Conservation (phyloP, 2,888 invertebrate genomes). For the Neocrepidodera transversa region DNA sequence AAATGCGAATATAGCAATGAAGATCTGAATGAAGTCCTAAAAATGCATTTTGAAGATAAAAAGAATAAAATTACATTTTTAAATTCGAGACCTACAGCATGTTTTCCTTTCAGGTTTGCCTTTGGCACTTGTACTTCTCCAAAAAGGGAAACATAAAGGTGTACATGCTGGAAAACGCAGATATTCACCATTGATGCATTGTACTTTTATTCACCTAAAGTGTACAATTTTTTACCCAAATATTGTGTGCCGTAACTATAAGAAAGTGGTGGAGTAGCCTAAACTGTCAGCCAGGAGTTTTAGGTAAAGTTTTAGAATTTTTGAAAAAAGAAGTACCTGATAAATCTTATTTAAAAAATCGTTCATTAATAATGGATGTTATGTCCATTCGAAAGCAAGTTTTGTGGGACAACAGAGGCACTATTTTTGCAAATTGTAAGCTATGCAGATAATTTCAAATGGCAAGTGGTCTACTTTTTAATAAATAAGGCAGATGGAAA, state of each 20-base stretch:
- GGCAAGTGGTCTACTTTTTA: too few relatives aligned
- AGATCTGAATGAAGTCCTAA: conserved; percentile 27
- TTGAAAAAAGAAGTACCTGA: conserved; percentile 32
- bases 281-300: conserved; percentile 41
- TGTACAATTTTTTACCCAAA: conserved; percentile 38
- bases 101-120: conserved; percentile 31
- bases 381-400: too few relatives aligned
- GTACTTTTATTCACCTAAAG: conserved; percentile 41
- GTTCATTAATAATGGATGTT: conserved; percentile 32
- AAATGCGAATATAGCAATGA: conserved; percentile 30
- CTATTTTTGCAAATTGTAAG: too few relatives aligned
- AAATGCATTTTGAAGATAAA: conserved; percentile 37
- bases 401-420: too few relatives aligned
- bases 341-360: conserved; percentile 33
- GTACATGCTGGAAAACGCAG: conserved; percentile 14
- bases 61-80: conserved; percentile 24
- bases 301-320: conserved; percentile 36
- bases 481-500: too few relatives aligned
- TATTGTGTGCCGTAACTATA: conserved; percentile 41
- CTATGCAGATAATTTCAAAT: too few relatives aligned
- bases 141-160: conserved; percentile 19
- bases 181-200: conserved; percentile 37
- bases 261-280: conserved; percentile 36
- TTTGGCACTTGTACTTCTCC: conserved; percentile 32
- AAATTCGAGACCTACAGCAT: conserved; percentile 10